Evolutionary conservation across 2,797 vertebrate genomes (phyloP), one percentile per base, ranked within the genome.

Genomic region (Moxostoma hubbsi): DNA sequence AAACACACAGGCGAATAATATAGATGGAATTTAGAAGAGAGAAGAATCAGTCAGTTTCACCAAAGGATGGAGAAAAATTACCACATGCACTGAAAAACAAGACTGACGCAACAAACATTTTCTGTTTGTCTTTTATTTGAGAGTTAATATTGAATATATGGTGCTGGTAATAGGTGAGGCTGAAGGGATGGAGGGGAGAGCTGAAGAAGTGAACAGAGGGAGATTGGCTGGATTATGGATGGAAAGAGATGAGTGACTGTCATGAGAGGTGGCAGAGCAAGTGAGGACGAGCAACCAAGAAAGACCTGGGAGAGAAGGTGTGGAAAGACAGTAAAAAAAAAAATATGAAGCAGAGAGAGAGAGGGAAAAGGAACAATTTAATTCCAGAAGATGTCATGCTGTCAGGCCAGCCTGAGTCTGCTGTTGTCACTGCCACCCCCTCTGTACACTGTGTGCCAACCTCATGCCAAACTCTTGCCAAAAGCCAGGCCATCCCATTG

Each of bases 381-480:
- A 96, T 97, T 98, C 96, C 96, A 96, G 94, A 94, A 96, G 96
- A 97, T 95, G 94, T 96, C 97, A 96, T 94, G 96, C 96, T 96
- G 97, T 94, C 96, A 94, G 95, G 95, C 94, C 94, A 92, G 94
- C 92, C 93, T 91, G 92, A 94, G 93, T 94, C 93, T 95, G 90
- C 90, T 91, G 89, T 84, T 82, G 83, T 79, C 82, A 75, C 80
- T 83, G 65, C 85, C 88, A 69, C 89, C 89, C 88, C 89, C 86
- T 86, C 90, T 85, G 86, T 86, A 90, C 85, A 81, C 85, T 68
- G 46, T 85, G 78, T 80, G 84, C 85, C 81, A 85, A 67, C 81
- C 78, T 82, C 9, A 16, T 73, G 78, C 80, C 83, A 94, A 94
- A 93, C 53, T 82, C 73, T 79, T 87, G 90, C 92, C 96, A 96